phyloP scores from a whole-genome alignment of 2,888 invertebrate species.

The Anagyrus pseudococci region DNA sequence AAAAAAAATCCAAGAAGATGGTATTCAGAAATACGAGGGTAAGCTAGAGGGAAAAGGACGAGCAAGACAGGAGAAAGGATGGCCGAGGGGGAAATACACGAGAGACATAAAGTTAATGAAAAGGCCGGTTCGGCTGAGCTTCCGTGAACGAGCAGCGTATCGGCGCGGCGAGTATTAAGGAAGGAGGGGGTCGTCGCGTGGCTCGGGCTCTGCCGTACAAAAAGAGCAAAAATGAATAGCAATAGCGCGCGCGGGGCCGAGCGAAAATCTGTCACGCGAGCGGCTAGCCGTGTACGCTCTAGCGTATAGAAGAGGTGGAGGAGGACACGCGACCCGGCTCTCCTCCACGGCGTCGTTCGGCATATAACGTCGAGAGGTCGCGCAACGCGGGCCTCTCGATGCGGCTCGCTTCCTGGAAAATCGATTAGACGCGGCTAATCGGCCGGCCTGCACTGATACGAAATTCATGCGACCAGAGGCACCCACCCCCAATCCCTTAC shows the following conservation, averaged over 20 bases:
- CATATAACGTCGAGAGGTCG: too few species aligned
- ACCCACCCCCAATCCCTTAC: too few species aligned
- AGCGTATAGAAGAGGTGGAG: too few species aligned
- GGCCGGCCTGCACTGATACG: constrained; percentile 18
- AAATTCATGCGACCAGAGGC: constrained; percentile 16
- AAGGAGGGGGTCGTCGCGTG: constrained; percentile 9
- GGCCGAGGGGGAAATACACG: background rate
- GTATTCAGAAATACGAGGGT: too few species aligned
- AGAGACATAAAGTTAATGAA: constrained; percentile 27
- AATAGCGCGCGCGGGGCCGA: constrained; percentile 1
- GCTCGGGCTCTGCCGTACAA: too few species aligned
- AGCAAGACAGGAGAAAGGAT: background rate
- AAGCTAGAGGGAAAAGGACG: too few species aligned
- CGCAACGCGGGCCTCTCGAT: background rate
- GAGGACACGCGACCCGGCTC: constrained; percentile 11
- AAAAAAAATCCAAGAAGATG: too few species aligned
- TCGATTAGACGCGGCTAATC: constrained; percentile 42
- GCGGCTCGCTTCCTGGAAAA: constrained; percentile 42
- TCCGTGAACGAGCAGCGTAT: constrained; percentile 8
- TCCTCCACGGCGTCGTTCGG: background rate
- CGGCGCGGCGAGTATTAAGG: too few species aligned
- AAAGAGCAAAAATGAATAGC: background rate
- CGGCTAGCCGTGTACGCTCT: background rate
- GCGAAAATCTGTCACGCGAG: constrained; percentile 31
- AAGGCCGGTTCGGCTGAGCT: constrained; percentile 20